A percentile compares a stretch with the other conserved stretches of the same genome.
Conservation (phyloP, 2,113 vertebrate species). For the Leucosticte australis region DNA sequence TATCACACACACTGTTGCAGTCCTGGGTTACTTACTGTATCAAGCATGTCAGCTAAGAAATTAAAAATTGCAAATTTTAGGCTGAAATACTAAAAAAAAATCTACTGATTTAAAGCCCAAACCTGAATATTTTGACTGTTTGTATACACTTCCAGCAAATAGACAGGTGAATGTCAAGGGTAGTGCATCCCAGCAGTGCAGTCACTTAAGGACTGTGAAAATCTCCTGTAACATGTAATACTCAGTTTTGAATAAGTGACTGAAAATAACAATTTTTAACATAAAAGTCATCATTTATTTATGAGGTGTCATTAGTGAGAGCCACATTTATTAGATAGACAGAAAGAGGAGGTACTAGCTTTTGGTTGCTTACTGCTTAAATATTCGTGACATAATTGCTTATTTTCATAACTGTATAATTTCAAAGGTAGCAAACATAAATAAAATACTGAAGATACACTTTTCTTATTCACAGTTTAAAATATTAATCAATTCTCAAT, state of each 20-base stretch:
- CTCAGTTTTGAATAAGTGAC: background rate
- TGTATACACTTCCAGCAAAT: background rate
- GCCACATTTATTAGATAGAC: background rate
- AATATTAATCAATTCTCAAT: background rate
- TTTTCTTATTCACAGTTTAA: background rate
- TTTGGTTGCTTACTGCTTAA: background rate
- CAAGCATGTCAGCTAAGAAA: background rate
- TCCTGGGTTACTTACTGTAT: background rate
- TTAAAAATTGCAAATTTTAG: background rate
- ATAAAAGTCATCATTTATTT: background rate
- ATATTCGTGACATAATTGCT: background rate
- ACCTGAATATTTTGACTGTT: background rate
- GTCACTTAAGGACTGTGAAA: background rate
- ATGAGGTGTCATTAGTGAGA: background rate
- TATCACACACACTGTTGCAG: fast-evolving
- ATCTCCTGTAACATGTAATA: background rate
- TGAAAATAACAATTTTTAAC: background rate
- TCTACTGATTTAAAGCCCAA: background rate
- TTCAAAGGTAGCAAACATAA: background rate
- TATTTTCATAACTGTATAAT: background rate
- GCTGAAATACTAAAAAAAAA: background rate
- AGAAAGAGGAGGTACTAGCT: background rate
- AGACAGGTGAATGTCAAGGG: background rate
- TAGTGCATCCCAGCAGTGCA: background rate
- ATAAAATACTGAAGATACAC: background rate